A percentile compares a stretch with the other conserved stretches of the same genome.
phyloP scores from a whole-genome alignment of 2,888 invertebrate genomes.

The Acanthosepion esculentum region DNA sequence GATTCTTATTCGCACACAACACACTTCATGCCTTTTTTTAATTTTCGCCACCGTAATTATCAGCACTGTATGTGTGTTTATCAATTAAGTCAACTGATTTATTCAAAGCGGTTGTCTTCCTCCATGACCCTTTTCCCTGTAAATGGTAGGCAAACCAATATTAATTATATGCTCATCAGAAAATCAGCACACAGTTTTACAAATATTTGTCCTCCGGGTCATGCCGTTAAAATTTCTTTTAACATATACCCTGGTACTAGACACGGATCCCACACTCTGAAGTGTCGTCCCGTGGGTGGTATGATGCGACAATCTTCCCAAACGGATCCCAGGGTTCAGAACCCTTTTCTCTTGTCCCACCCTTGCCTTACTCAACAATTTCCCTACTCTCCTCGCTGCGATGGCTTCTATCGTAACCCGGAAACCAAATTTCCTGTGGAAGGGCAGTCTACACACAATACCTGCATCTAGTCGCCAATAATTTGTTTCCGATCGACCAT shows the following conservation, averaged over 20 bases:
- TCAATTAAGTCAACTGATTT: too few relatives aligned
- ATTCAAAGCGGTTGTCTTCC: too few relatives aligned
- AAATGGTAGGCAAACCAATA: too few relatives aligned
- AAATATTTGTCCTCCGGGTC: neutral
- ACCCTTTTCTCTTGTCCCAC: neutral
- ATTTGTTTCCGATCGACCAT: neutral
- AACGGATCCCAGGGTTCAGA: neutral
- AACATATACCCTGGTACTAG: neutral
- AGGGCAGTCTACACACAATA: neutral
- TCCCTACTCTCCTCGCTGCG: neutral
- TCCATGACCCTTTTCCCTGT: too few relatives aligned
- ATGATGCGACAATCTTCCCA: slow-evolving; percentile 15
- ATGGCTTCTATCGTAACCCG: neutral
- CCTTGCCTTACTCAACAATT: neutral
- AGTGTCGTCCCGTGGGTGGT: neutral
- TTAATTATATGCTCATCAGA: too few relatives aligned
- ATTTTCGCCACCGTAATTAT: too few relatives aligned
- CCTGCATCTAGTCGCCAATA: neutral
- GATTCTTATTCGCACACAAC: too few relatives aligned
- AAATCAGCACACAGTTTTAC: too few relatives aligned
- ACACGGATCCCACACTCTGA: slow-evolving; percentile 33
- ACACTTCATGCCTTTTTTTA: too few relatives aligned
- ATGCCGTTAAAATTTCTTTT: neutral
- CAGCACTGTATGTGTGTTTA: too few relatives aligned
- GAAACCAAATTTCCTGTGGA: slow-evolving; percentile 22